Evolutionary conservation across 2,888 invertebrate species (phyloP).

Genomic region (Byasa hedistus): DNA sequence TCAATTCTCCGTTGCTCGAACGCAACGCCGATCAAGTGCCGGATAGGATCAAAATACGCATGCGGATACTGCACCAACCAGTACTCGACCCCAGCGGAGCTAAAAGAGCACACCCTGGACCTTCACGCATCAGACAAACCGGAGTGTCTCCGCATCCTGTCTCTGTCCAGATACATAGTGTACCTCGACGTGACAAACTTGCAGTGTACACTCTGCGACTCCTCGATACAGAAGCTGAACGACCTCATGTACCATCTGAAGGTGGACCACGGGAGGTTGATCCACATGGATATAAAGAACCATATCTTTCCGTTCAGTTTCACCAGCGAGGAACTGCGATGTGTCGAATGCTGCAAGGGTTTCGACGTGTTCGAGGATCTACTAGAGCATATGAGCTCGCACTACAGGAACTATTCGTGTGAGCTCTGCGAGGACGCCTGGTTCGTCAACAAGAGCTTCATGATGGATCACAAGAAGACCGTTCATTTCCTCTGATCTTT

Average conservation of each 20-base stretch:
- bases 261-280: constrained; percentile 43
- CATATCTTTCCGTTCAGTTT: constrained; percentile 53
- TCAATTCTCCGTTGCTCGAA: constrained; percentile 46
- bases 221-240: constrained; percentile 44
- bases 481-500: constrained; percentile 20
- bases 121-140: constrained; percentile 38
- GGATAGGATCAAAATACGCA: constrained; percentile 41
- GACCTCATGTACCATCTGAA: constrained; percentile 55
- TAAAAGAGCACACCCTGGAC: constrained; percentile 47
- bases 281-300: constrained; percentile 58
- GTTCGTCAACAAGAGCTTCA: constrained; percentile 38
- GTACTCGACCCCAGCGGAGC: constrained; percentile 40
- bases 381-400: constrained; percentile 50
- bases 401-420: constrained; percentile 54
- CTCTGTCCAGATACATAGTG: constrained; percentile 52
- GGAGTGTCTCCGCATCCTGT: constrained; percentile 29
- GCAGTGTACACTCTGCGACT: constrained; percentile 51
- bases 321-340: constrained; percentile 40
- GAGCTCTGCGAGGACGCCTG: constrained; percentile 42
- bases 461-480: constrained; percentile 26
- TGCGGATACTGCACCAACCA: constrained; percentile 47
- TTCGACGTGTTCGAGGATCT: constrained; percentile 42
- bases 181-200: constrained; percentile 58
- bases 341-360: constrained; percentile 44
- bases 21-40: constrained; percentile 48